Evolutionary conservation across 2,888 invertebrate genomes (phyloP), one percentile per base, ranked within the genome.

Genomic region (Parnassius orleans): DNA sequence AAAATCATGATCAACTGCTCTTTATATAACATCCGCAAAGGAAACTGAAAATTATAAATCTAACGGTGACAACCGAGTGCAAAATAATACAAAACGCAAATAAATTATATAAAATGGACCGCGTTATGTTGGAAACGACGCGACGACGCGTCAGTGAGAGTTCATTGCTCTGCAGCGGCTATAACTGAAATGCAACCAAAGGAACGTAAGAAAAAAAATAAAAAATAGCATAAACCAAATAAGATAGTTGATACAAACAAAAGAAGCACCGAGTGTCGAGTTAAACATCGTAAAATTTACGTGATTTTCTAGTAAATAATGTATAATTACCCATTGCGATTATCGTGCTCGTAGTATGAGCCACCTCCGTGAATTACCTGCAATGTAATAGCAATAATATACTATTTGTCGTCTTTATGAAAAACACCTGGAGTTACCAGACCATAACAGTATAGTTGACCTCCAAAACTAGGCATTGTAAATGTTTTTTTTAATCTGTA

Each of bases 131-230:
- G 9, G n/a, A 33, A 46, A 46, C n/a, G 42, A 46, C 42, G 12
- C 43, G 51, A 50, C 12, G 57, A 11, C 11, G 41, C 57, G 67
- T 77, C 77, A 76, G 67, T 72, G 71, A 63, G 64, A 69, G 65
- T 75, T 71, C 71, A 71, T 71, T 57, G 69, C 67, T 63, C 62
- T 60, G 58, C 60, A 59, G 57, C 58, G 44, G 48, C 15, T 43
- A 59, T 47, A 66, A 60, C 78, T 79, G 77, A 70, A 76, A 76
- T 55, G 72, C 69, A 76, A 77, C 69, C 65, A 69, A 73, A 71
- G 53, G 63, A 54, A 66, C 46, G 19, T 60, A 68, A 68, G 60
- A 53, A 57, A 65, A 62, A 42, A 56, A 59, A 61, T 63, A 58
- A 48, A 52, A 58, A 61, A 12, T 19, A 56, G 44, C 19, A 14